These are phyloP conservation scores for Odocoileus hemionus DNA, from an alignment of 2,113 vertebrate species.

Conservation along the genomic window DNA sequence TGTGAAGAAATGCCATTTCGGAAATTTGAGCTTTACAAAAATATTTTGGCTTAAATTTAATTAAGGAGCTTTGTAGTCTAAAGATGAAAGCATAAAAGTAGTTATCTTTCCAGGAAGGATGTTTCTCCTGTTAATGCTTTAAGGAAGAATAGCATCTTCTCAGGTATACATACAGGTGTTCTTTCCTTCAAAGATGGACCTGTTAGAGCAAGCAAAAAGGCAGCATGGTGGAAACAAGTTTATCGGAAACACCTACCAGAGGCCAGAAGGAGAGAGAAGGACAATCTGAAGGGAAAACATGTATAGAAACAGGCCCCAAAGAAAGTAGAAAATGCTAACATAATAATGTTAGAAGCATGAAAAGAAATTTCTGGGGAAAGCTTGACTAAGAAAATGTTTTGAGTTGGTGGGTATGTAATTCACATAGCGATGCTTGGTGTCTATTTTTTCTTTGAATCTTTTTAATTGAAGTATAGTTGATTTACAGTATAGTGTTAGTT, in stretches of 20 bases:
- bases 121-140: slow-evolving; percentile 35
- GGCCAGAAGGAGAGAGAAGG: not conserved
- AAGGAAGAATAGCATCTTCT: slow-evolving; percentile 19
- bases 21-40: slow-evolving; percentile 68
- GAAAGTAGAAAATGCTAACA: not conserved
- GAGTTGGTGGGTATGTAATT: not conserved
- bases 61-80: slow-evolving; percentile 64
- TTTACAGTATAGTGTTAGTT: not conserved
- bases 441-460: not conserved
- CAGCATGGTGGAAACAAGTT: not conserved
- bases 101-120: slow-evolving; percentile 45
- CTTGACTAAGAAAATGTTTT: not conserved
- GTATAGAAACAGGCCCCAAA: not conserved
- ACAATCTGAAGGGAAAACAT: not conserved
- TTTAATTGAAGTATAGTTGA: not conserved
- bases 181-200: not conserved
- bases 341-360: accelerated
- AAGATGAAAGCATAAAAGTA: slow-evolving; percentile 46
- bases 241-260: not conserved
- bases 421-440: not conserved
- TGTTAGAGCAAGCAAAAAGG: slow-evolving; percentile 11
- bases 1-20: slow-evolving; percentile 49
- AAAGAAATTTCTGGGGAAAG: not conserved
- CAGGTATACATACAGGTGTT: not conserved
- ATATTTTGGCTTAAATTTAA: slow-evolving; percentile 68